Evolutionary conservation across 2,888 invertebrate species (phyloP), one percentile per base, ranked within the genome.

Genomic region (Drosophila setosimentum): DNA sequence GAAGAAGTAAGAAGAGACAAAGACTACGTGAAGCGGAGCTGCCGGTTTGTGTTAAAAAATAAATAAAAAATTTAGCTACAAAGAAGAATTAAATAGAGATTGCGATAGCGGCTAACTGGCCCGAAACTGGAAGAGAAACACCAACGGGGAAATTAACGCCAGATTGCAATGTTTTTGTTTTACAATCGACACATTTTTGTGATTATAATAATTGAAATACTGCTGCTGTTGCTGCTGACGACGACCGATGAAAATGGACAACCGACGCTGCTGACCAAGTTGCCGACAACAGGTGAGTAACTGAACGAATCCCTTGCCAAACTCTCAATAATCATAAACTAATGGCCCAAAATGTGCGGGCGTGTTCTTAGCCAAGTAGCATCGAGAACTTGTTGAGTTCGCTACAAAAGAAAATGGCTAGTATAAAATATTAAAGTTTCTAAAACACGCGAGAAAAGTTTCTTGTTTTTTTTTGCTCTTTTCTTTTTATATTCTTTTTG

Each of bases 81-180:
- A 24, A 53, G 3, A 16, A 16, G 33, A 27, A 49, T 30, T 63
- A 61, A 64, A 69, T 50, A 62, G 64, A 51, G 21, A 55, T 68
- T 70, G 73, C 64, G 50, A 48, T 75, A 72, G 60, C 67, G 69
- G 53, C 37, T 48, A 53, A 45, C 60, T 59, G 63, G 42, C 29
- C n/a, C 24, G 53, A 64, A 63, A 68, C 61, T 73, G 70, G 71
- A 27, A 55, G 71, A n/a, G 37, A 53, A 63, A 54, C 45, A 62
- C 51, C 55, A 80, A 68, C 48, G 68, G 48, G 81, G 81, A 78
- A 84, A 72, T 49, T 59, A 64, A 81, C 75, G 85, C 69, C 66
- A 66, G 88, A 96, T 96, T 96, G 96, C 96, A 96, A 95, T 96
- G 95, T 95, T 95, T 95, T 95, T 95, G 94, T 94, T 91, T 86